A percentile compares a stretch with the other conserved stretches of the same genome.
Evolutionary conservation across 1,140 invertebrate species (phyloP).

Genomic region (Halictus rubicundus): DNA sequence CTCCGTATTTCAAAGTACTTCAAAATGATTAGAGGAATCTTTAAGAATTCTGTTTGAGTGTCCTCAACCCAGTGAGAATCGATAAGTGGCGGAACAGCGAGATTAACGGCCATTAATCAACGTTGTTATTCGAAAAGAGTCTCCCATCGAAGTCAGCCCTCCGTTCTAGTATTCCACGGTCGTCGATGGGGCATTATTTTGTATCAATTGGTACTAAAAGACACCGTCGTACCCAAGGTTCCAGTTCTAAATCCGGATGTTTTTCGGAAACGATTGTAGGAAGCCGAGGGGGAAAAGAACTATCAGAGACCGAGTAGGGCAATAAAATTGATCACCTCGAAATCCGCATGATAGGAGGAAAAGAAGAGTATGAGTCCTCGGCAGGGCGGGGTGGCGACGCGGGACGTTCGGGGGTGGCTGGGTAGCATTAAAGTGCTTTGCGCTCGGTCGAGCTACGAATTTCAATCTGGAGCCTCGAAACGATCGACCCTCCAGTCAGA

Average conservation of each 20-base stretch:
- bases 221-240: neutral
- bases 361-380: constrained; percentile 50
- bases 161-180: neutral
- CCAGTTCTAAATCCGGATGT: constrained; percentile 26
- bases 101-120: neutral
- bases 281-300: constrained; percentile 25
- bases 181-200: neutral
- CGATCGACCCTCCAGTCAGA: constrained; percentile 46
- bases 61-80: too few relatives aligned
- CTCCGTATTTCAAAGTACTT: too few relatives aligned
- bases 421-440: constrained; percentile 61
- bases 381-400: neutral
- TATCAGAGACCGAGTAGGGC: constrained; percentile 25
- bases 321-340: constrained; percentile 54
- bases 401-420: neutral
- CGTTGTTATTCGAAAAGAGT: neutral
- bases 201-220: constrained; percentile 18
- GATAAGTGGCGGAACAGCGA: neutral
- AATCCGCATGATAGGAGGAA: constrained; percentile 55
- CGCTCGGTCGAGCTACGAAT: constrained; percentile 63
- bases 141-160: neutral
- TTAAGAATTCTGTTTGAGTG: too few relatives aligned
- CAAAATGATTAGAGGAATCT: too few relatives aligned
- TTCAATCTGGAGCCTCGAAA: constrained; percentile 63
- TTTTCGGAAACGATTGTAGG: constrained; percentile 44